Conservation (phyloP, 2,797 vertebrate species). For the Mormyrus hasselquistii region DNA sequence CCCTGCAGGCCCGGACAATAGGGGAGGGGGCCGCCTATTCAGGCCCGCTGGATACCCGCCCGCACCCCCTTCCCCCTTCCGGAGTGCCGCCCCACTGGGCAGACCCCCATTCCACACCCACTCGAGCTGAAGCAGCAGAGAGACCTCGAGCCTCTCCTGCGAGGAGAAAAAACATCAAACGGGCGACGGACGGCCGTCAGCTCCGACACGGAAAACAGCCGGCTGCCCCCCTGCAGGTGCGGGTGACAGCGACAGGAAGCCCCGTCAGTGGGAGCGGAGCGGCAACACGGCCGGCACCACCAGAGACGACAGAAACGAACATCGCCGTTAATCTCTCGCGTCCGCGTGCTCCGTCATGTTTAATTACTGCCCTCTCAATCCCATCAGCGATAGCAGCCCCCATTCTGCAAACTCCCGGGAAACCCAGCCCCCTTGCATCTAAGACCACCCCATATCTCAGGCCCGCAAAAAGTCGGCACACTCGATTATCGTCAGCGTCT, state of each 20-base stretch:
- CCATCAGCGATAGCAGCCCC: neutral
- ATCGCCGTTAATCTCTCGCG: neutral
- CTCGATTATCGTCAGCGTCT: conserved; percentile 51
- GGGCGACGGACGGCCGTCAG: conserved; percentile 46
- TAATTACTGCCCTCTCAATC: neutral
- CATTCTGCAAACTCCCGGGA: neutral
- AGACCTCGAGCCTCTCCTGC: neutral
- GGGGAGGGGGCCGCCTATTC: conserved; percentile 67
- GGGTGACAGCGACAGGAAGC: neutral
- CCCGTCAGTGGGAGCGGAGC: neutral
- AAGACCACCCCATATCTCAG: conserved; percentile 28
- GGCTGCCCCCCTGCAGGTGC: conserved; percentile 32
- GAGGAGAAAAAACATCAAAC: conserved; percentile 39
- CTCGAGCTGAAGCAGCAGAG: conserved; percentile 10
- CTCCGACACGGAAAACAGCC: conserved; percentile 36
- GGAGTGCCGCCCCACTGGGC: neutral
- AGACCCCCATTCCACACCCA: conserved; percentile 19
- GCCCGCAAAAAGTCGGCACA: conserved; percentile 33
- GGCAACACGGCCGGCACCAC: neutral
- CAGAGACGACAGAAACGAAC: neutral
- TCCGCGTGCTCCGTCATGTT: neutral
- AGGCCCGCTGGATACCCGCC: conserved; percentile 52
- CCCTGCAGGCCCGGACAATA: conserved; percentile 60
- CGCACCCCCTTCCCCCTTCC: conserved; percentile 4
- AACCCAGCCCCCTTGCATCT: conserved; percentile 35